Evolutionary conservation across 2,797 vertebrate species (phyloP), one percentile per base, ranked within the genome.

Genomic region (Eutrigla gurnardus): DNA sequence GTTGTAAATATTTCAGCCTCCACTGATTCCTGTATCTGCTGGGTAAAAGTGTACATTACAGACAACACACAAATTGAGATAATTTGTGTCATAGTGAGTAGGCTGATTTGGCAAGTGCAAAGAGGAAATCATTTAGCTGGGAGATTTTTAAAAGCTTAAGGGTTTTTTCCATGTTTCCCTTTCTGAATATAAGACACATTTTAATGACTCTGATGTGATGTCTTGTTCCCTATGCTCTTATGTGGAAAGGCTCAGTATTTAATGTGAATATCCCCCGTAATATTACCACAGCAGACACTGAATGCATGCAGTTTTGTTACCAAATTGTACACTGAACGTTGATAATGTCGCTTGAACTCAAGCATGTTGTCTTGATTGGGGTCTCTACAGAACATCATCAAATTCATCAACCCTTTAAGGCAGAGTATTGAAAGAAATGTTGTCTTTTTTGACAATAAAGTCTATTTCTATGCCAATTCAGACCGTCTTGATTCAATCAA

Each of bases 101-200:
- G 87, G 89, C 67, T 71, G 79, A 81, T 70, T 73, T 89, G 81
- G 86, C 77, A 77, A 65, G 42, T 15, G 45, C 73, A 82, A 37
- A 86, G 70, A 86, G 72, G 68, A 71, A 80, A 79, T 60, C 11
- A 60, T 25, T 63, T 73, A 57, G 77, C 68, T 68, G 70, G 54
- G 66, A 63, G 63, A 83, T 65, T 70, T 80, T 65, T 60, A 53
- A 82, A 76, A 75, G 18, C 39, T 59, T 61, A 77, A 39, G 7
- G n/a, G 0, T 17, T 74, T 66, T 49, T 75, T 77, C 25, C 12
- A 47, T 58, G 11, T 81, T 52, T 66, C 35, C 69, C 77, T 76
- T 80, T 65, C 54, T 67, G 62, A 77, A 72, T 84, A 74, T 73
- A 70, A 63, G 53, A 50, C 6, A 9, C 66, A 60, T 63, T 73